phyloP scores from a whole-genome alignment of 2,113 vertebrate genomes.

The Cavia porcellus region DNA sequence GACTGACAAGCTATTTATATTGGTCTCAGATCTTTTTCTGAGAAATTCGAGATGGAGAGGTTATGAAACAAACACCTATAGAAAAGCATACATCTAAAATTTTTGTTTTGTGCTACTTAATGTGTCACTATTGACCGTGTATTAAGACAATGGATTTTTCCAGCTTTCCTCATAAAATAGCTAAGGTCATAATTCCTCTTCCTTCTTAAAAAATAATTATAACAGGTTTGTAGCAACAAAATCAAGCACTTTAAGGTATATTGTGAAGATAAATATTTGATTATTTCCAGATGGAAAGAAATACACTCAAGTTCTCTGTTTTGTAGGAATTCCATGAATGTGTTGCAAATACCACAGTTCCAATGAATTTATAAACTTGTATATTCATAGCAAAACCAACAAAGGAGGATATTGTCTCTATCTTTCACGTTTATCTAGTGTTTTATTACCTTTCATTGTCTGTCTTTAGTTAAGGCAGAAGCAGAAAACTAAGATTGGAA shows the following conservation, averaged over 20 bases:
- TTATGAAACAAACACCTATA: background rate
- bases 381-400: background rate
- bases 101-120: background rate
- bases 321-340: background rate
- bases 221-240: background rate
- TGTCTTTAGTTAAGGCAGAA: background rate
- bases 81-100: background rate
- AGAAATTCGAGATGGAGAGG: background rate
- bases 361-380: background rate
- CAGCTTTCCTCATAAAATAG: background rate
- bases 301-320: background rate
- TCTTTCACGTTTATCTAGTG: background rate
- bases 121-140: background rate
- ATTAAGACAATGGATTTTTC: background rate
- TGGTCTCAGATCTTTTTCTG: background rate
- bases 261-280: background rate
- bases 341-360: background rate
- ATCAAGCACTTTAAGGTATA: background rate
- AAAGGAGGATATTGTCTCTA: background rate
- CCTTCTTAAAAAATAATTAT: conserved; percentile 20
- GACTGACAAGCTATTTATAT: background rate
- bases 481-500: background rate
- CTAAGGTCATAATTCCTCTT: background rate
- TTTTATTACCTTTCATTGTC: background rate
- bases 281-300: conserved; percentile 17